Percentiles rank a stretch among this genome's conserved stretches.
phyloP scores from a whole-genome alignment of 1,140 invertebrate genomes.

The Aphaenogaster floridana region DNA sequence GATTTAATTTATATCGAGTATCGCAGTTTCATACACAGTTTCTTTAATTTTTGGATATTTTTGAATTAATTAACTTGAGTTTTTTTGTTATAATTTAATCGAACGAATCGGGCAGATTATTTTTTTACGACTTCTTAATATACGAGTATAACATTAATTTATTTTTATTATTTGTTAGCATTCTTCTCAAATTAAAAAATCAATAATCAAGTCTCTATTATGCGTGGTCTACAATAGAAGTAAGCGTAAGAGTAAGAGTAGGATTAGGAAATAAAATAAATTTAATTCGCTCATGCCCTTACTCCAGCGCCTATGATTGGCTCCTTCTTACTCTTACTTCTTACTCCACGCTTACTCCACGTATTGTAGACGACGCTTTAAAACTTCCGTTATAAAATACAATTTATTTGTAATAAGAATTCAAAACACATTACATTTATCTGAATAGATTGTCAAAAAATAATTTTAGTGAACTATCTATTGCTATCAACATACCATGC shows the following conservation, averaged over 20 bases:
- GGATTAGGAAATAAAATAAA: no score
- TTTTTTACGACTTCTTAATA: background rate
- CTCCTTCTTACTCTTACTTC: no score
- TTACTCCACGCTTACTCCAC: no score
- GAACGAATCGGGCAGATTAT: background rate
- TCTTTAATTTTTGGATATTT: background rate
- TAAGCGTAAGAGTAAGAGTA: no score
- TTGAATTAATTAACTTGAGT: background rate
- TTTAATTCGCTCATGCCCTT: no score
- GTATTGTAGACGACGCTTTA: no score
- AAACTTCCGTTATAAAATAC: background rate
- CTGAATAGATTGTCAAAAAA: background rate
- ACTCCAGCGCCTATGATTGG: no score
- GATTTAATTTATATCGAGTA: slow-evolving; percentile 4
- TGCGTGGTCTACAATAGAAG: no score
- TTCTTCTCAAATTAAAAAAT: slow-evolving; percentile 11
- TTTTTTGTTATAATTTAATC: background rate
- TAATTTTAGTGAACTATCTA: background rate
- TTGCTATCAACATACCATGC: background rate
- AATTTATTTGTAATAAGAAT: slow-evolving; percentile 13
- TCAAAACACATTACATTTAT: background rate
- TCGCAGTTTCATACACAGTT: background rate
- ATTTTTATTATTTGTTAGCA: background rate
- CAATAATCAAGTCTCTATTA: background rate
- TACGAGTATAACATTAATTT: slow-evolving; percentile 4